Conservation (phyloP, 2,113 vertebrate genomes). For the Ceyx cyanopectus region DNA sequence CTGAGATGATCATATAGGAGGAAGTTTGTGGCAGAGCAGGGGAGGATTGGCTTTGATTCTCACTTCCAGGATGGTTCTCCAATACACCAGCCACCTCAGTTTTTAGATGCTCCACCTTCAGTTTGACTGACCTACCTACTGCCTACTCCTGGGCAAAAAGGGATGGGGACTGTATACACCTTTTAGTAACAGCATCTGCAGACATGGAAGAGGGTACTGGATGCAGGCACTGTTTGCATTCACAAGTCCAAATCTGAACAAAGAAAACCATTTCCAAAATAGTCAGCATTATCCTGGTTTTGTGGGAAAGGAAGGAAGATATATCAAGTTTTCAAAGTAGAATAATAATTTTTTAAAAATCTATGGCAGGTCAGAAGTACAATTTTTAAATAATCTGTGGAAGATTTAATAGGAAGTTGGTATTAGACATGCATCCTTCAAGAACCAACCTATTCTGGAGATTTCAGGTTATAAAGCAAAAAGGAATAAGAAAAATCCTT, state of each 20-base stretch:
- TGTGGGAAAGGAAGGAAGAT: conserved; percentile 3
- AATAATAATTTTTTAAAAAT: background rate
- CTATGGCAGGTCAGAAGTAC: background rate
- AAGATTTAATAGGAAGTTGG: conserved; percentile 10
- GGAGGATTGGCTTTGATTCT: background rate
- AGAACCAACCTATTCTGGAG: background rate
- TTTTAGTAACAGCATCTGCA: background rate
- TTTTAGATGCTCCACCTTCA: background rate
- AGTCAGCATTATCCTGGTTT: background rate
- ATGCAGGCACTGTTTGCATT: background rate
- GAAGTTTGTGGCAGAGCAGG: conserved; percentile 35
- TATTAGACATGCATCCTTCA: background rate
- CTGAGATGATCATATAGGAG: conserved; percentile 1
- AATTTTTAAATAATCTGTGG: background rate
- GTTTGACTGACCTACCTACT: background rate
- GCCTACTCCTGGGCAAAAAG: background rate
- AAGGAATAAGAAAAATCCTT: background rate
- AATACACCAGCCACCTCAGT: background rate
- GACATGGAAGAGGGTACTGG: background rate
- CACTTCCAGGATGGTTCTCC: background rate
- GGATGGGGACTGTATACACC: background rate
- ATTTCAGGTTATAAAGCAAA: background rate
- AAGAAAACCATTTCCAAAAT: conserved; percentile 19
- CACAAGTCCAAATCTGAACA: background rate
- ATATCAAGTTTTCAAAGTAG: background rate